phyloP scores from a whole-genome alignment of 2,113 vertebrate species.

The Lates calcarifer region DNA sequence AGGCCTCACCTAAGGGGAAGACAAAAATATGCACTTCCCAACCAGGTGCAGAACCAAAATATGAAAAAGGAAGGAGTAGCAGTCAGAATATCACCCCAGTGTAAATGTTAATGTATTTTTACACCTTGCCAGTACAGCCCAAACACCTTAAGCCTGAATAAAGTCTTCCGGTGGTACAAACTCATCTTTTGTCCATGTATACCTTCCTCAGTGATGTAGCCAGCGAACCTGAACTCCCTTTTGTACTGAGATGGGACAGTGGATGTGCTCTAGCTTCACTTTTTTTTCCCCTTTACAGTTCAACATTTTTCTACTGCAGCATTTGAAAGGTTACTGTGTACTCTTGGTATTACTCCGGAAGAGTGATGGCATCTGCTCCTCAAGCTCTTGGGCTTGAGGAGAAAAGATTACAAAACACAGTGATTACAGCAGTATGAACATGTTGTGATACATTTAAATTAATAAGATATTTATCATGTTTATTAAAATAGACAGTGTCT shows the following conservation, averaged over 20 bases:
- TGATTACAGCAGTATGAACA: background rate
- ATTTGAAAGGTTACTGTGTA: constrained; percentile 51
- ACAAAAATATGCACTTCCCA: constrained; percentile 55
- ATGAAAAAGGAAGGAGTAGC: constrained; percentile 19
- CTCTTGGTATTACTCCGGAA: constrained; percentile 15
- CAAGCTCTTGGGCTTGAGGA: constrained; percentile 10
- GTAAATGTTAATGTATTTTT: constrained; percentile 52
- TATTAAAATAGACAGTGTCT: constrained; percentile 38
- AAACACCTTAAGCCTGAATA: constrained; percentile 26
- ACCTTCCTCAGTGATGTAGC: constrained; percentile 11
- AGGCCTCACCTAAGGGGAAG: constrained; percentile 51
- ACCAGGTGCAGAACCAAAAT: constrained; percentile 31
- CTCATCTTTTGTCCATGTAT: background rate
- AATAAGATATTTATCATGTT: constrained; percentile 25
- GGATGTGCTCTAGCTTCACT: background rate
- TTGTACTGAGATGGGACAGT: constrained; percentile 9
- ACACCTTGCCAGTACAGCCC: constrained; percentile 15
- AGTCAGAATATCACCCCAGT: constrained; percentile 31
- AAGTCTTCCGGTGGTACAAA: constrained; percentile 8
- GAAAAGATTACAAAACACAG: constrained; percentile 5
- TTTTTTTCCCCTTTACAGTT: constrained; percentile 14
- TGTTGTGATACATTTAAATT: constrained; percentile 23
- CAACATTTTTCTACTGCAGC: constrained; percentile 33
- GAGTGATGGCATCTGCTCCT: constrained; percentile 18
- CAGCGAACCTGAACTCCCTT: constrained; percentile 41